Base-by-base conservation (phyloP, 1,140 invertebrate species). In the Anastatus disparis region DNA sequence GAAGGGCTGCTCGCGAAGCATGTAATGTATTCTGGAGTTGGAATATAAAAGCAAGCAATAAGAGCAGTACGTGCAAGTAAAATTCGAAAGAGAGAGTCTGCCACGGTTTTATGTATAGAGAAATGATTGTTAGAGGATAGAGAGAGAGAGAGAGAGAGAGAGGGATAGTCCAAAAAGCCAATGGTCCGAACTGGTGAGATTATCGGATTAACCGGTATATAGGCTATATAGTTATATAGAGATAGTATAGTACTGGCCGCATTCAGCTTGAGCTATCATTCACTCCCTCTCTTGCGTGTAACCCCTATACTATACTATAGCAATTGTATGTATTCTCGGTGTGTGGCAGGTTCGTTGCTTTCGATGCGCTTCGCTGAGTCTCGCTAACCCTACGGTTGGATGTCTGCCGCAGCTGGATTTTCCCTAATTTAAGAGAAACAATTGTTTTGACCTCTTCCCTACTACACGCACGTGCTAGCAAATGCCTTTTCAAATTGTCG, bases 121-220 rank as follows among this genome's bases (percentile, higher is more conserved):
- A n/a, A n/a, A n/a, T n/a, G n/a, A n/a, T n/a, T n/a, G n/a, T n/a
- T n/a, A 44, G 22, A 10, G 17, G 56, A 35, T 13, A 52, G 44
- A 58, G 68, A 40, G 31, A 58, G 72, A 71, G 48, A 20, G n/a
- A 24, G 61, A 31, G 12, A 50, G 27, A 50, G 62, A 26, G 35
- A 67, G 65, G 62, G 66, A 31, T 22, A 29, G 56, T 73, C 73
- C 63, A 58, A 13, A 62, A 63, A 46, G n/a, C 68, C 75, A 78
- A 79, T 78, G 77, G 75, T 78, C 71, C 74, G 74, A 71, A 75
- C 70, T 59, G 70, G 44, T 64, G n/a, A 71, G 79, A 81, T 82
- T 80, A 81, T 81, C 74, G 76, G 76, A 79, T 80, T 79, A 82
- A 74, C 71, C 78, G 70, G 63, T 70, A 72, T 77, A 71, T 71